phyloP scores from a whole-genome alignment of 2,113 vertebrate species.

The Nyctibius bracteatus region DNA sequence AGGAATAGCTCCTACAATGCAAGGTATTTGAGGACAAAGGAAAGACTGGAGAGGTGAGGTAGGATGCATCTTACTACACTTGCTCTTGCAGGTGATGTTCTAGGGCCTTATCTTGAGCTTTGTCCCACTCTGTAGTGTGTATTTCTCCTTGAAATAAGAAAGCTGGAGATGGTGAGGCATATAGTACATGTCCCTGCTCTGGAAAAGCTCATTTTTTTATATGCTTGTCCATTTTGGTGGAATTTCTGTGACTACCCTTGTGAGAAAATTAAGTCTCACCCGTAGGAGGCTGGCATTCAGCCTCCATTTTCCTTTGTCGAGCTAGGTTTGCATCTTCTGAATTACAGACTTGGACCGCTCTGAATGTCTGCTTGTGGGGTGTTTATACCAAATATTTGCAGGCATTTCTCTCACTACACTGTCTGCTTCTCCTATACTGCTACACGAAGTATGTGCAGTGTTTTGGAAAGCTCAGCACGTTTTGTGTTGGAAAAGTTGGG shows the following conservation, averaged over 20 bases:
- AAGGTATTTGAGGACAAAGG: neutral
- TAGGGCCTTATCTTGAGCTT: neutral
- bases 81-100: neutral
- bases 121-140: fast-evolving
- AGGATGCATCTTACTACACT: neutral
- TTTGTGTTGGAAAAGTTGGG: neutral
- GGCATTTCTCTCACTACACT: neutral
- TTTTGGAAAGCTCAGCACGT: neutral
- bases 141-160: neutral
- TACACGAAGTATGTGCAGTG: neutral
- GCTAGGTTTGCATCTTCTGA: neutral
- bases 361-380: neutral
- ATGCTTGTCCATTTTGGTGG: neutral
- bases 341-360: neutral
- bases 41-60: neutral
- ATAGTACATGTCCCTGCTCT: neutral
- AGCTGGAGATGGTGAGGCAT: neutral
- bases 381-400: neutral
- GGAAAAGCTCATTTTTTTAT: neutral
- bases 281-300: neutral
- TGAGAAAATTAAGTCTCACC: neutral
- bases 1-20: neutral
- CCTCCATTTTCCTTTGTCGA: neutral
- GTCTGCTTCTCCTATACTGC: neutral
- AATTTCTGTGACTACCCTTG: neutral